Conservation (phyloP, 2,888 invertebrate species). For the Plagodis dolabraria region DNA sequence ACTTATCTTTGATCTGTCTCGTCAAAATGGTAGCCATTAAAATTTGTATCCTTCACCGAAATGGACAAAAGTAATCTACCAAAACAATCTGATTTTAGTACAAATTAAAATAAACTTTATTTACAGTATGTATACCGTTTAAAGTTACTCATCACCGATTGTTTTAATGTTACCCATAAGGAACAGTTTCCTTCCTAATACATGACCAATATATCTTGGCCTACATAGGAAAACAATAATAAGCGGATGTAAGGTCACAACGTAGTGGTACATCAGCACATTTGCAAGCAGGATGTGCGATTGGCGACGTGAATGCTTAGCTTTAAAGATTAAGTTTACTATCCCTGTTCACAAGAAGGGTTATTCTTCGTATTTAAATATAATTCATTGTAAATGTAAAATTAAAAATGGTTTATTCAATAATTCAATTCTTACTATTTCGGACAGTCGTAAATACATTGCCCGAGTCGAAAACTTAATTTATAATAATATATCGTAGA, state of each 20-base stretch:
- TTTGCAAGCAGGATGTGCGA: slow-evolving; percentile 23
- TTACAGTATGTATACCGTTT: background rate
- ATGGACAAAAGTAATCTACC: slow-evolving; percentile 4
- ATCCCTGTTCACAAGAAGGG: background rate
- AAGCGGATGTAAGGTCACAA: slow-evolving; percentile 10
- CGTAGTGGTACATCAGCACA: slow-evolving; percentile 1
- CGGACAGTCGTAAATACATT: too few relatives aligned
- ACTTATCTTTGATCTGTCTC: slow-evolving; percentile 21
- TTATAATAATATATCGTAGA: too few relatives aligned
- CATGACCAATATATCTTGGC: slow-evolving; percentile 12
- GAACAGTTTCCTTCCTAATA: slow-evolving; percentile 18
- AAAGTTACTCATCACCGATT: background rate
- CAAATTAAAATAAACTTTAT: slow-evolving; percentile 7
- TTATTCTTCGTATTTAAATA: too few relatives aligned
- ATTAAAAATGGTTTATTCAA: too few relatives aligned
- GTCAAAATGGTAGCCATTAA: slow-evolving; percentile 8
- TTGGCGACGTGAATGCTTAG: slow-evolving; percentile 17
- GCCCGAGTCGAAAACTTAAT: too few relatives aligned
- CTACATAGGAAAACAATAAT: background rate
- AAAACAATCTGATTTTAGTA: background rate
- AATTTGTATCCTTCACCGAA: slow-evolving; percentile 1
- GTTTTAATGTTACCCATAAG: background rate
- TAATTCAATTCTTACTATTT: too few relatives aligned
- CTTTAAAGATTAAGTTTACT: slow-evolving; percentile 5
- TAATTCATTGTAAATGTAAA: too few relatives aligned